Evolutionary conservation across 2,113 vertebrate species (phyloP), one percentile per base, ranked within the genome.

Genomic region (Bucco capensis): DNA sequence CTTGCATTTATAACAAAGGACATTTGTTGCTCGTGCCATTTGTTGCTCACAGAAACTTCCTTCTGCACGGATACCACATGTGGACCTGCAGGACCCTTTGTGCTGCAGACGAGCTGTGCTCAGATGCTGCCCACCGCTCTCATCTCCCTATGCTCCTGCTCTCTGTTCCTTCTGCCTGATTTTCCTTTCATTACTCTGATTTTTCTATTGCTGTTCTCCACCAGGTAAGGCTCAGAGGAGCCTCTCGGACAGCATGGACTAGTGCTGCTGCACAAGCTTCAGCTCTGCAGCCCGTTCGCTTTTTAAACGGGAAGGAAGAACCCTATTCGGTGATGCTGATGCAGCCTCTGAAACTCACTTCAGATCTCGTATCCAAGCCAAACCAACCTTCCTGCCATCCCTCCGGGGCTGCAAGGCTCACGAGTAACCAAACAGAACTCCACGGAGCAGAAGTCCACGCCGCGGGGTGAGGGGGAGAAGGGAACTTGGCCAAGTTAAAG

Each of bases 1-100:
- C 0, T 0, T 0, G 8, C 57, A 0, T 2, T 44, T 2, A 1
- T 37, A 54, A 62, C 86, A 88, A 50, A 80, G 22, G 14, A 1
- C 88, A 13, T 24, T 53, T 19, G 31, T 1, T 27, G 51, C 50
- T 25, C 19, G 0, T 0, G 53, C 16, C 75, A 2, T 1, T n/a
- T n/a, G n/a, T n/a, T n/a, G n/a, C n/a, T 21, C 38, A 2, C 0
- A 3, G 14, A 67, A 92, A 80, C 28, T 85, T 67, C 7, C 4
- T 17, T 17, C 53, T 11, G 37, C 40, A 2, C 0, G 3, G 16
- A 80, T 70, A 5, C 9, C 71, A 24, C 76, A 9, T 9, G 79
- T 2, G 72, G 58, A 7, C 24, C 24, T 2, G 4, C n/a, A n/a
- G n/a, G 5, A 12, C 12, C 33, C 73, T 94, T 96, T 65, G 93